Evolutionary conservation across 2,113 vertebrate genomes (phyloP).

Genomic region (Oreotrochilus melanogaster): DNA sequence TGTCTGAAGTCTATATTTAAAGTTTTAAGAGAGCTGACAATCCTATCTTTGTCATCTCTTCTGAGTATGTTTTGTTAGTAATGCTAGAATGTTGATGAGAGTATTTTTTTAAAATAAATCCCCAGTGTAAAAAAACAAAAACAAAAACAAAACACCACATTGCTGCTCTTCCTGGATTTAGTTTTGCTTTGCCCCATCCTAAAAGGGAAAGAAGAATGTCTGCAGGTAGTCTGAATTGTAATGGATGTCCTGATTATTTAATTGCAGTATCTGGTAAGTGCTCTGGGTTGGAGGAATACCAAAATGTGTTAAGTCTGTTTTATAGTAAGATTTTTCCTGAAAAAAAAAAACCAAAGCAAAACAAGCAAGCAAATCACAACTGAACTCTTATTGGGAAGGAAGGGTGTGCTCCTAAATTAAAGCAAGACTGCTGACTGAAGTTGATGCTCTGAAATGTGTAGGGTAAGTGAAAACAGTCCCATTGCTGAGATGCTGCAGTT

Average conservation of each 20-base stretch:
- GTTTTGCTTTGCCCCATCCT: conserved; percentile 42
- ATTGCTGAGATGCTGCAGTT: not conserved
- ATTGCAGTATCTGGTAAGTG: conserved; percentile 46
- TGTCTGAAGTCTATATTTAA: conserved; percentile 44
- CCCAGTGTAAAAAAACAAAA: not conserved
- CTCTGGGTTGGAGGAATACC: conserved; percentile 47
- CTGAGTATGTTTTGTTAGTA: conserved; percentile 68
- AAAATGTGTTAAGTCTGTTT: conserved; percentile 37
- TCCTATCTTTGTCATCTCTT: conserved; percentile 54
- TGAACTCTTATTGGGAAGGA: conserved; percentile 37
- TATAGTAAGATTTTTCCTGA: conserved; percentile 46
- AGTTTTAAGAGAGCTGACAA: conserved; percentile 57
- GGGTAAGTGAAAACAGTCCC: not conserved
- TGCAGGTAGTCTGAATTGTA: not conserved
- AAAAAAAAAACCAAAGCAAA: no score
- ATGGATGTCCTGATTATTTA: conserved; percentile 10
- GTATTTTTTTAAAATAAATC: conserved; percentile 73
- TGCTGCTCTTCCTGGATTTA: conserved; percentile 46
- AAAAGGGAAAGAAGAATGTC: conserved; percentile 49
- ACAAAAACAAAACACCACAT: not conserved
- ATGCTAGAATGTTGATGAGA: conserved; percentile 68
- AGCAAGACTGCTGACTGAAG: not conserved
- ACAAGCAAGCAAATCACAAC: not conserved
- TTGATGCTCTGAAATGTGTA: not conserved
- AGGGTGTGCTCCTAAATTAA: not conserved